phyloP scores from a whole-genome alignment of 2,888 invertebrate species.

The Ceriagrion tenellum region DNA sequence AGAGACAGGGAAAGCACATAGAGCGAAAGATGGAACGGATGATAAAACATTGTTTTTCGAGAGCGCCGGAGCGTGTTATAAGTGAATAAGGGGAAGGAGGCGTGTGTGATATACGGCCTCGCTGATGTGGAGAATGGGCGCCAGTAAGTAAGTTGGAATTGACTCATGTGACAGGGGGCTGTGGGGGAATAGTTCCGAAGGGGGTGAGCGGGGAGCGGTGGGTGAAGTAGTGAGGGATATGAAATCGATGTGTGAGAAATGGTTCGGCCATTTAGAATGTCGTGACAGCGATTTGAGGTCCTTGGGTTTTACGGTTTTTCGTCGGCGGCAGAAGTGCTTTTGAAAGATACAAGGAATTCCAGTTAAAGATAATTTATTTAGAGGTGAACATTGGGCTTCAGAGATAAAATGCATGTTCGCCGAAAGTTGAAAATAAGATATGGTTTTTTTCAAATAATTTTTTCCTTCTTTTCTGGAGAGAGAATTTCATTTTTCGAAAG shows the following conservation, averaged over 20 bases:
- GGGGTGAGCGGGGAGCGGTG: not conserved
- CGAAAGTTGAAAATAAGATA: not conserved
- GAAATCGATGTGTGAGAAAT: constrained; percentile 32
- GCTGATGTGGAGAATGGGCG: not conserved
- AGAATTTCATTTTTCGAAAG: not conserved
- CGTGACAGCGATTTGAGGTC: constrained; percentile 33
- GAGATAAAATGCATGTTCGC: not conserved
- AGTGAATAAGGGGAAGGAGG: not conserved
- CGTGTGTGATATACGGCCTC: not conserved
- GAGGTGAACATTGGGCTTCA: not conserved
- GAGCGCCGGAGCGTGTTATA: not conserved
- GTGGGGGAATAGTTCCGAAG: not conserved
- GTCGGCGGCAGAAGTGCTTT: constrained; percentile 4
- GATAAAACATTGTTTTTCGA: constrained; percentile 22
- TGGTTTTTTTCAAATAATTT: no score
- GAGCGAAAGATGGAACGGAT: not conserved
- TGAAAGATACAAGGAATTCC: constrained; percentile 35
- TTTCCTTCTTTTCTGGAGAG: not conserved
- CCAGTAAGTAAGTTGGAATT: constrained; percentile 26
- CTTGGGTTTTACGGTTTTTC: not conserved
- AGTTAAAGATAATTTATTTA: constrained; percentile 28
- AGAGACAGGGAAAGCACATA: not conserved
- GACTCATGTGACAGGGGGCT: not conserved
- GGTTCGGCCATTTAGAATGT: constrained; percentile 14
- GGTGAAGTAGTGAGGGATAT: not conserved